phyloP scores from a whole-genome alignment of 2,797 vertebrate species.

The Acanthiza pusilla region DNA sequence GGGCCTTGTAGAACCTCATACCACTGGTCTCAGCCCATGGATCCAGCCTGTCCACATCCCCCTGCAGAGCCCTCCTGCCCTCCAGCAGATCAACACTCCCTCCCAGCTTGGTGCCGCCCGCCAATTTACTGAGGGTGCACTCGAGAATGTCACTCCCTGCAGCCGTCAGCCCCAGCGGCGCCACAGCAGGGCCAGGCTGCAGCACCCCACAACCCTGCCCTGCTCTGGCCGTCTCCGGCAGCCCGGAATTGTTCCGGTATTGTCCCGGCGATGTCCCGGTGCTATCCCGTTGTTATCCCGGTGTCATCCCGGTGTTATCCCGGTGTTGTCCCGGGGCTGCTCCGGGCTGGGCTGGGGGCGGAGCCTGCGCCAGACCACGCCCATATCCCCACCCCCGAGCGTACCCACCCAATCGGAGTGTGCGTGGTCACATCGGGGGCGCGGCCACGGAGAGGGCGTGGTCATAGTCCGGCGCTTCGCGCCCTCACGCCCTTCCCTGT shows the following conservation, averaged over 20 bases:
- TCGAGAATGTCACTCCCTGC: background rate
- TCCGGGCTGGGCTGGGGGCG: rapidly evolving
- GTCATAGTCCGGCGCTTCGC: rapidly evolving
- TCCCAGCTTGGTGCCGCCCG: background rate
- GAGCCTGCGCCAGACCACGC: rapidly evolving
- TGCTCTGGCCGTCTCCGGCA: background rate
- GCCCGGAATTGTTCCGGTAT: too few species aligned
- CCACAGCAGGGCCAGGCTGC: background rate
- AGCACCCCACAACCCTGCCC: background rate
- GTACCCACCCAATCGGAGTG: rapidly evolving
- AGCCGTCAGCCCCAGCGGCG: background rate
- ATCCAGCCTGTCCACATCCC: background rate
- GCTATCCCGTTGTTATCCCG: too few species aligned
- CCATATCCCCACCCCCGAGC: rapidly evolving
- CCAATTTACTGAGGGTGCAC: background rate
- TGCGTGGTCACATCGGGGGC: too few species aligned
- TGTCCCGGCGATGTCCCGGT: too few species aligned
- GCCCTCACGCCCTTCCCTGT: background rate
- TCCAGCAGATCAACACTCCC: background rate
- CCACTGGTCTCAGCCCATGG: background rate
- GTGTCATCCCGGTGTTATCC: rapidly evolving
- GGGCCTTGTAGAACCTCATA: background rate
- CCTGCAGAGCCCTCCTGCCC: background rate
- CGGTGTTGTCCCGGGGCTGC: rapidly evolving
- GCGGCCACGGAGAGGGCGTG: rapidly evolving